Conservation (phyloP, 2,888 invertebrate species). For the Gasteruption jaculator region DNA sequence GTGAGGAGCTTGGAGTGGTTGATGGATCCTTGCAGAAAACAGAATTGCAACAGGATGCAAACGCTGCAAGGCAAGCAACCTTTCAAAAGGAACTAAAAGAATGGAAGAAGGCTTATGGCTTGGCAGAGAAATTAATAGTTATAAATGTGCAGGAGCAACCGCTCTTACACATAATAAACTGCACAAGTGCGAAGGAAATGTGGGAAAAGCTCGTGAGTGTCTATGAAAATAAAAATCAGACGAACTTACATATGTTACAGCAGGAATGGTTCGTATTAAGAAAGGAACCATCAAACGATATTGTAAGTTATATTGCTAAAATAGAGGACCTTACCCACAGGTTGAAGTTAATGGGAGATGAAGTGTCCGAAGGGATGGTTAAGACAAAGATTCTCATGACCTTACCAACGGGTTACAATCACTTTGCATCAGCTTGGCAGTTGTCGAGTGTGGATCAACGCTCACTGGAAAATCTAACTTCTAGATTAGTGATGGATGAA, state of each 20-base stretch:
- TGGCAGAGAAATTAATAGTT: no score
- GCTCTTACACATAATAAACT: slow-evolving; percentile 28
- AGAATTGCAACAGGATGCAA: no score
- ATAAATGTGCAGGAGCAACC: no score
- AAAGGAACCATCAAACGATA: slow-evolving; percentile 21
- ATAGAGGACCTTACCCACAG: slow-evolving; percentile 24
- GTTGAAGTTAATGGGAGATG: slow-evolving; percentile 19
- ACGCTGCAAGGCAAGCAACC: no score
- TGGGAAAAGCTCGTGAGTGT: slow-evolving; percentile 30
- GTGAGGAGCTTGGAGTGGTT: no score
- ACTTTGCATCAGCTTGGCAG: slow-evolving; percentile 26
- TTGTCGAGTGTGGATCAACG: slow-evolving; percentile 16
- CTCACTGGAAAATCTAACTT: slow-evolving; percentile 13
- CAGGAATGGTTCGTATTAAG: slow-evolving; percentile 21
- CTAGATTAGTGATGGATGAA: slow-evolving; percentile 18
- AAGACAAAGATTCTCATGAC: slow-evolving; percentile 29
- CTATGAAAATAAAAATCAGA: slow-evolving; percentile 31
- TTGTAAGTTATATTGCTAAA: slow-evolving; percentile 25
- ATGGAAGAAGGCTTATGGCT: no score
- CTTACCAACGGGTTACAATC: slow-evolving; percentile 16
- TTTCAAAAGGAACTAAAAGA: no score
- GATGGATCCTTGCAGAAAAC: no score
- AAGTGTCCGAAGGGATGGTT: slow-evolving; percentile 18
- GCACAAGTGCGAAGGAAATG: slow-evolving; percentile 28
- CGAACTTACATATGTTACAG: slow-evolving; percentile 25